A percentile compares a stretch with the other conserved stretches of the same genome.
Evolutionary conservation across 1,140 invertebrate genomes (phyloP).

Genomic region (Brachionus manjavacas): DNA sequence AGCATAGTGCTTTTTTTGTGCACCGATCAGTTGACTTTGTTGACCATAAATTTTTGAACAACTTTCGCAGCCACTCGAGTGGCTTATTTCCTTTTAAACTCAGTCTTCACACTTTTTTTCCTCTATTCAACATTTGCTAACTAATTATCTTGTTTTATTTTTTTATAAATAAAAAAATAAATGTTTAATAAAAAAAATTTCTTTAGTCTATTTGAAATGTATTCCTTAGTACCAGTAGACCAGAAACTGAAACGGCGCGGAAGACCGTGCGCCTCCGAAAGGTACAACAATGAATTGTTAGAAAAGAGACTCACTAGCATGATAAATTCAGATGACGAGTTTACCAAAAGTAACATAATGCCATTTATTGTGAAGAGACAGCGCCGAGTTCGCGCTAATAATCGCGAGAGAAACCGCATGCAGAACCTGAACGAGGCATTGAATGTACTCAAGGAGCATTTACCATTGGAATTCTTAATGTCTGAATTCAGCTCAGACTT

Average conservation of each 20-base stretch:
- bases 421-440: constrained; percentile 23
- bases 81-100: background rate
- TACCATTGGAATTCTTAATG: constrained; percentile 19
- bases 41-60: background rate
- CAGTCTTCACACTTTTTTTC: background rate
- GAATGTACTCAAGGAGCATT: background rate
- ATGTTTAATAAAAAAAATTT: background rate
- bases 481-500: background rate
- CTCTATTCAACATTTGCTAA: background rate
- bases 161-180: background rate
- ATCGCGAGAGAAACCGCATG: constrained; percentile 39
- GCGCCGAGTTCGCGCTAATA: background rate
- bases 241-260: constrained; percentile 14
- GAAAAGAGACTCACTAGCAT: constrained; percentile 22
- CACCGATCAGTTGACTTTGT: constrained; percentile 2
- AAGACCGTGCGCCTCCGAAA: constrained; percentile 20
- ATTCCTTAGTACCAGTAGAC: background rate
- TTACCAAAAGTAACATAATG: constrained; percentile 35
- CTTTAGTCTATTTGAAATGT: background rate
- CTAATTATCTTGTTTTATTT: background rate
- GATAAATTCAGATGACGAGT: constrained; percentile 35
- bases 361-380: constrained; percentile 41
- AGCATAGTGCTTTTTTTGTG: background rate
- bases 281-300: constrained; percentile 24
- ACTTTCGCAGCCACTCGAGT: constrained; percentile 21